Evolutionary conservation across 2,797 vertebrate species (phyloP), one percentile per base, ranked within the genome.

Genomic region (Austrolebias charrua): DNA sequence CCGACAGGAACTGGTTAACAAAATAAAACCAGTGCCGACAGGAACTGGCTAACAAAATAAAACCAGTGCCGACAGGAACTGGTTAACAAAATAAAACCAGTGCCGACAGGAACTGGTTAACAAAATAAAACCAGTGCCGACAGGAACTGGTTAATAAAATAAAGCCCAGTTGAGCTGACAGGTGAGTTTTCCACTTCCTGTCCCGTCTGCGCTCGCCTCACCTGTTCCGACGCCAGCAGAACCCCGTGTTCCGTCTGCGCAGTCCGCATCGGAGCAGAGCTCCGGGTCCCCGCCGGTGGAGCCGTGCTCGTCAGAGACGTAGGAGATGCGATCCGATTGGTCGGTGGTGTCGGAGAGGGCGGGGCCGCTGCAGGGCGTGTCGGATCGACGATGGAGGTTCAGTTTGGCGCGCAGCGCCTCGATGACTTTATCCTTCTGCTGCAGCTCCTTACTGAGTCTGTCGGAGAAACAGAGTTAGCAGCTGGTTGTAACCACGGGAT

Each of bases 341-440:
- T 92, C 83, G 12, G 90, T 92, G 4, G 88, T 91, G 60, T 95
- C 95, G 0, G 94, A 95, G 66, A 91, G 82, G 0, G 89, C 90
- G 1, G 58, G 93, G 87, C 92, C 92, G 84, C 94, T 95, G 56
- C 88, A 83, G 0, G 93, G 94, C 0, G 93, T 94, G 82, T 94
- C 90, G 0, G 93, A 90, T 33, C 68, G 81, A 28, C 85, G 80
- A 63, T 91, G 92, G 10, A 10, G 35, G 20, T 93, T 91, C 9
- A 96, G 89, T 79, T 95, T 94, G 8, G 92, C 88, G 29, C 93
- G 93, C 8, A 97, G 91, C 20, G 90, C 93, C 71, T 96, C 92
- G 4, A 96, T 96, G 78, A 95, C 81, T 60, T 94, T 93, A 65
- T 97, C 94, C 80, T 97, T 98, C 84, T 96, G 94, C 76, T 95